Evolutionary conservation across 2,113 vertebrate genomes (phyloP).

Genomic region (Anolis sagrei): DNA sequence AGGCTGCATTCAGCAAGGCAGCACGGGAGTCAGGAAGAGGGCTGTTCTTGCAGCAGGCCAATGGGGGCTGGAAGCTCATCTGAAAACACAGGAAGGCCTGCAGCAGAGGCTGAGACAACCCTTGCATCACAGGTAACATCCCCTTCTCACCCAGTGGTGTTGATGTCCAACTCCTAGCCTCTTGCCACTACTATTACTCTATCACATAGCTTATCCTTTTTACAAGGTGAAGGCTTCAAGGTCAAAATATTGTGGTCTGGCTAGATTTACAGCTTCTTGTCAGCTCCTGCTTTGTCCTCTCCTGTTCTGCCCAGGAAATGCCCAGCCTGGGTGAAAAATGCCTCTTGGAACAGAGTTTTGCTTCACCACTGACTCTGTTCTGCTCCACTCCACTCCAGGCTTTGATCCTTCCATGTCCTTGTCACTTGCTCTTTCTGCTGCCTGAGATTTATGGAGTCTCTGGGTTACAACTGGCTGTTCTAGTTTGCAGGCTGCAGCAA

Average conservation of each 20-base stretch:
- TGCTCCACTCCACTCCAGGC: background rate
- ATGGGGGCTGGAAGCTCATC: conserved; percentile 2
- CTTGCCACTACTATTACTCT: background rate
- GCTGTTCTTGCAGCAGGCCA: background rate
- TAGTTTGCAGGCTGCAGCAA: background rate
- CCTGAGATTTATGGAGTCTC: background rate
- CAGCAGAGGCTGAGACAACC: background rate
- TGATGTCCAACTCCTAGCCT: no score
- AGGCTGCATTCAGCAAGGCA: background rate
- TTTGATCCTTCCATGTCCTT: background rate
- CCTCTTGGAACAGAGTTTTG: background rate
- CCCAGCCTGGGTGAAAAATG: background rate
- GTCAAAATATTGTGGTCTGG: background rate
- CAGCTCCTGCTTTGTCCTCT: background rate
- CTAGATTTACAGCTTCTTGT: no score
- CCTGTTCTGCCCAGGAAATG: no score
- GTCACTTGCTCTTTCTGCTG: background rate
- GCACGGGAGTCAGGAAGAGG: conserved; percentile 5
- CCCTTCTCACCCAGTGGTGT: background rate
- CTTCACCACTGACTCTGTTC: background rate
- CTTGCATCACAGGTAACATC: conserved; percentile 14
- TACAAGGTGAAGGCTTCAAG: background rate
- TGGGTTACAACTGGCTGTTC: conserved; percentile 2
- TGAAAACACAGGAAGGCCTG: background rate
- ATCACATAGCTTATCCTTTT: background rate